These are phyloP conservation scores for Rhynchonema sp. DNA, from an alignment of 2,888 invertebrate species.

Conservation along the genomic window DNA sequence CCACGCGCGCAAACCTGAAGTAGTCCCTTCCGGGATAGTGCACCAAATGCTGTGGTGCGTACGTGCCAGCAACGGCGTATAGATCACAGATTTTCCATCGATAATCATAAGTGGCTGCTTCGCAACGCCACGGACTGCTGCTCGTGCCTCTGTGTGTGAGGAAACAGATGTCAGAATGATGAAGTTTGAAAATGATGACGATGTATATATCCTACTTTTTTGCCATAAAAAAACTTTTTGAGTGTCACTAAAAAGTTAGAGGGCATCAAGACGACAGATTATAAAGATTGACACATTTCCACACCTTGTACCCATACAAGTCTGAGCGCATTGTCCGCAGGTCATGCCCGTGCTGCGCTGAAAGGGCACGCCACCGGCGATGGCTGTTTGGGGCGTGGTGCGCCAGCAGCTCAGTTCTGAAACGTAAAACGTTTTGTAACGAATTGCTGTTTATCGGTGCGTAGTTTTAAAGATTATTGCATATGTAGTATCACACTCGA, in stretches of 20 bases:
- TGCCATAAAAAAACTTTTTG: no score
- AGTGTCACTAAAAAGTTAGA: no score
- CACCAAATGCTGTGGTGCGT: constrained; percentile 11
- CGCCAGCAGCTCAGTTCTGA: neutral
- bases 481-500: no score
- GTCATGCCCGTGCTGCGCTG: constrained; percentile 12
- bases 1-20: constrained; percentile 11
- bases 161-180: no score
- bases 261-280: neutral
- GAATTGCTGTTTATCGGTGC: no score
- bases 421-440: neutral
- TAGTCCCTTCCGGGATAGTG: constrained; percentile 14
- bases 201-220: no score
- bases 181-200: no score
- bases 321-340: constrained; percentile 13
- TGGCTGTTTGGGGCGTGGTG: neutral
- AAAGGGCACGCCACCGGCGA: neutral
- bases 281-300: neutral
- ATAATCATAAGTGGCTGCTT: constrained; percentile 8
- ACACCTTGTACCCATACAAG: constrained; percentile 8
- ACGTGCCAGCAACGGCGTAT: constrained; percentile 13
- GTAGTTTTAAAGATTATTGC: no score
- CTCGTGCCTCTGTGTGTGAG: neutral
- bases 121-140: neutral
- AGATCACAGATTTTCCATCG: constrained; percentile 15